A percentile compares a stretch with the other conserved stretches of the same genome.
phyloP scores from a whole-genome alignment of 2,113 vertebrate genomes.

The Camelus dromedarius region DNA sequence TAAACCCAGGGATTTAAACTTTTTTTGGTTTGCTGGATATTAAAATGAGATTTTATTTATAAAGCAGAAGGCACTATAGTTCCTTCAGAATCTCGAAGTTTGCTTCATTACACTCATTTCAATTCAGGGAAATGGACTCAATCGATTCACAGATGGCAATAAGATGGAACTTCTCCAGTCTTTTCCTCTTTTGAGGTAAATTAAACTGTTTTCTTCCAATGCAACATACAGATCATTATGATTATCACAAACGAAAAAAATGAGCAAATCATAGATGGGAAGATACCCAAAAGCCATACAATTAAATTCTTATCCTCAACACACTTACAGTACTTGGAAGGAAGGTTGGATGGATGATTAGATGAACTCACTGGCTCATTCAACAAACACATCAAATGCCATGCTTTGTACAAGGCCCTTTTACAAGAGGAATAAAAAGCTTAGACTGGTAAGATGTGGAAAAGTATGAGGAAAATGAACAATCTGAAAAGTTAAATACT shows the following conservation, averaged over 20 bases:
- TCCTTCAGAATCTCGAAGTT: constrained; percentile 9
- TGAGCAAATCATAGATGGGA: background rate
- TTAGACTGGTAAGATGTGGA: background rate
- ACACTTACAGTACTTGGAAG: background rate
- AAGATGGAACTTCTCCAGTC: background rate
- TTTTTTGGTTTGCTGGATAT: background rate
- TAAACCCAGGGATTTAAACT: constrained; percentile 22
- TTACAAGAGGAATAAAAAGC: background rate
- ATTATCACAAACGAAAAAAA: constrained; percentile 22
- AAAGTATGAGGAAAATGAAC: background rate
- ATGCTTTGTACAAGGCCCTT: background rate
- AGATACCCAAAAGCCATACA: background rate
- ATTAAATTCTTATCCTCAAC: background rate
- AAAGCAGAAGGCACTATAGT: constrained; percentile 16
- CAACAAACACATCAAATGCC: constrained; percentile 13
- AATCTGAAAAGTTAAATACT: constrained; percentile 19
- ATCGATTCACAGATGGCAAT: background rate
- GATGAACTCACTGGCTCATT: background rate
- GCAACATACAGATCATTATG: constrained; percentile 22
- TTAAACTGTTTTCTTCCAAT: background rate
- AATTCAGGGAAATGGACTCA: constrained; percentile 46
- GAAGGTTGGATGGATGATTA: background rate
- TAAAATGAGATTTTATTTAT: constrained; percentile 56
- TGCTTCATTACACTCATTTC: constrained; percentile 47
- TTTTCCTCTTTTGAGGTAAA: constrained; percentile 22